These are phyloP conservation scores for Phoenicopterus ruber DNA, from an alignment of 2,113 vertebrate species.

Conservation along the genomic window DNA sequence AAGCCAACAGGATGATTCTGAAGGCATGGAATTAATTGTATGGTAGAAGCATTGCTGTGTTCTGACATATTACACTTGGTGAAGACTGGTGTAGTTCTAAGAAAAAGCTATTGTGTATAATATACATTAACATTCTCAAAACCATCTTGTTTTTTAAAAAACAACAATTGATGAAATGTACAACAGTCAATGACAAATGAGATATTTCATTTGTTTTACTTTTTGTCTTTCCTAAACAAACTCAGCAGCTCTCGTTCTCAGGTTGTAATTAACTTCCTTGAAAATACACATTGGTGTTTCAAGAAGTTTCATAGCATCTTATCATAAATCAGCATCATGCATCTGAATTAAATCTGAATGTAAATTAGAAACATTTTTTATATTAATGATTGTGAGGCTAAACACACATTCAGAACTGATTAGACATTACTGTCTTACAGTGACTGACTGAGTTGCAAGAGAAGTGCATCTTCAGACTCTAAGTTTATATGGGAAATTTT, in stretches of 20 bases:
- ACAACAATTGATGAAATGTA: conserved; percentile 9
- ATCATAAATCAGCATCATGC: conserved; percentile 50
- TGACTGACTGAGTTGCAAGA: neutral
- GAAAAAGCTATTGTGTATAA: neutral
- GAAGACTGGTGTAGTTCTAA: neutral
- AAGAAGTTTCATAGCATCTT: conserved; percentile 37
- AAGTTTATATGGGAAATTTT: neutral
- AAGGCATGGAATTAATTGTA: neutral
- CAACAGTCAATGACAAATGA: conserved; percentile 26
- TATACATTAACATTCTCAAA: neutral
- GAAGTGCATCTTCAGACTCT: neutral
- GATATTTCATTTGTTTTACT: conserved; percentile 35
- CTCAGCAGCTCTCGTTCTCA: conserved; percentile 45
- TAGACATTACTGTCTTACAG: neutral
- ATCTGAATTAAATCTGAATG: conserved; percentile 52
- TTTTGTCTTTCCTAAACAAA: conserved; percentile 53
- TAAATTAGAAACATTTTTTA: conserved; percentile 49
- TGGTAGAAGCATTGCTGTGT: neutral
- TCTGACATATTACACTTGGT: neutral
- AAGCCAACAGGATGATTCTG: neutral
- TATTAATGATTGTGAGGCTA: conserved; percentile 31
- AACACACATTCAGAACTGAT: conserved; percentile 49
- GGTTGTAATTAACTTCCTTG: conserved; percentile 62
- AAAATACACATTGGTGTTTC: conserved; percentile 58
- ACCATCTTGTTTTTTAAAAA: neutral